Evolutionary conservation across 2,113 vertebrate genomes (phyloP), one percentile per base, ranked within the genome.

Genomic region (Alosa alosa): DNA sequence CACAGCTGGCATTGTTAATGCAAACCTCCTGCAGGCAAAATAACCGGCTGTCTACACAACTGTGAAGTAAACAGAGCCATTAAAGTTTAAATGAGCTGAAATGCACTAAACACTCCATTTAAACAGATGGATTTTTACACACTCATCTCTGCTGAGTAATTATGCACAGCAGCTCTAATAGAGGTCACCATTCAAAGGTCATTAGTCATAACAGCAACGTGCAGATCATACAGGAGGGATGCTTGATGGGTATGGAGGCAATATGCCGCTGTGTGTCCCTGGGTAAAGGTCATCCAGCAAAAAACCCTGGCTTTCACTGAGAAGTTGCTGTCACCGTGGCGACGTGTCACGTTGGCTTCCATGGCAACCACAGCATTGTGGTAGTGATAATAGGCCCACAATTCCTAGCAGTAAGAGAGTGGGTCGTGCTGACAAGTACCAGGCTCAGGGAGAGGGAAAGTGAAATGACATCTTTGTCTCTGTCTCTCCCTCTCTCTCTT

Each of bases 281-380:
- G 11, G 57, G 75, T 18, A 81, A 82, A 72, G 46, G 46, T 3
- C 72, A 82, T 36, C 13, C 36, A 78, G 25, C 81, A 36, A 83
- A 82, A 85, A 31, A 84, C 22, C 52, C 25, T 36, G 18, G 64
- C 36, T 75, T 84, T 83, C 44, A 75, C 81, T 86, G 11, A 1
- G 9, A 82, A 84, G 85, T 83, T 49, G 22, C 22, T 84, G 86
- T 92, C 84, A 64, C 91, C 88, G 88, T 20, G 83, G 92, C 90
- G 87, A 93, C 31, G 31, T 31, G 31, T 87, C 86, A 85, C 88
- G 83, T 52, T 85, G 84, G 88, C 91, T 92, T 89, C 88, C 88
- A 89, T 84, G 82, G 91, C 90, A 93, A 91, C 90, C 72, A 64
- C 85, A 68, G 82, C 15, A 47, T 3, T 50, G 55, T 75, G 60